Conservation (phyloP, 2,888 invertebrate genomes). For the Erpobdella octoculata region DNA sequence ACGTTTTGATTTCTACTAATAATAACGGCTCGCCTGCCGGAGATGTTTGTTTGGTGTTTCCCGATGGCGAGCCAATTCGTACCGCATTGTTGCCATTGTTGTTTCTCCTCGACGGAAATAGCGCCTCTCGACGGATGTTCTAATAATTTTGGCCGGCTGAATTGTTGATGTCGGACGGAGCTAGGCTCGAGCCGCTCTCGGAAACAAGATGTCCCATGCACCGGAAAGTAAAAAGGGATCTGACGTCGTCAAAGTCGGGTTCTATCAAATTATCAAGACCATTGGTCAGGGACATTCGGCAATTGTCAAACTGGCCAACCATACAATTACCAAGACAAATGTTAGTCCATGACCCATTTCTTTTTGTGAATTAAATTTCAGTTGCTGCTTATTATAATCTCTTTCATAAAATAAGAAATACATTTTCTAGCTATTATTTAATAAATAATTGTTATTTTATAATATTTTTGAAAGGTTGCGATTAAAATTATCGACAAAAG, state of each 20-base stretch:
- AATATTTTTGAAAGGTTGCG: slow-evolving; percentile 53
- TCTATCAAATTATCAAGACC: slow-evolving; percentile 92
- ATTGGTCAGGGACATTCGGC: slow-evolving; percentile 99
- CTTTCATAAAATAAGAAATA: neutral
- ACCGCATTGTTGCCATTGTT: too few relatives aligned
- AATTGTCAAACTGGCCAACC: slow-evolving; percentile 93
- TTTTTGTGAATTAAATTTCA: neutral
- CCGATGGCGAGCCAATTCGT: too few relatives aligned
- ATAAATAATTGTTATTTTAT: slow-evolving; percentile 8
- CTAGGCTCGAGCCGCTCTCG: too few relatives aligned
- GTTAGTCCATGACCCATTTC: slow-evolving; percentile 58
- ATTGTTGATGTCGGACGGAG: too few relatives aligned
- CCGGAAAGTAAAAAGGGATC: neutral
- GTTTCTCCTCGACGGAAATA: too few relatives aligned
- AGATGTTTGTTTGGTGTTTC: too few relatives aligned
- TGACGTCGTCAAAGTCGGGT: slow-evolving; percentile 63
- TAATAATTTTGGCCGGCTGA: too few relatives aligned
- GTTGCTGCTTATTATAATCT: neutral
- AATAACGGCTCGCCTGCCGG: too few relatives aligned
- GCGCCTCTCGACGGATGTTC: too few relatives aligned
- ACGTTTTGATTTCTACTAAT: too few relatives aligned
- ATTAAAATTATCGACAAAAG: slow-evolving; percentile 59
- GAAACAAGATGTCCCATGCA: neutral
- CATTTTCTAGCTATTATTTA: too few relatives aligned
- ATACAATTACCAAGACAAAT: slow-evolving; percentile 95